A percentile compares a stretch with the other conserved stretches of the same genome.
phyloP scores from a whole-genome alignment of 2,888 invertebrate genomes.

The Celastrina argiolus region DNA sequence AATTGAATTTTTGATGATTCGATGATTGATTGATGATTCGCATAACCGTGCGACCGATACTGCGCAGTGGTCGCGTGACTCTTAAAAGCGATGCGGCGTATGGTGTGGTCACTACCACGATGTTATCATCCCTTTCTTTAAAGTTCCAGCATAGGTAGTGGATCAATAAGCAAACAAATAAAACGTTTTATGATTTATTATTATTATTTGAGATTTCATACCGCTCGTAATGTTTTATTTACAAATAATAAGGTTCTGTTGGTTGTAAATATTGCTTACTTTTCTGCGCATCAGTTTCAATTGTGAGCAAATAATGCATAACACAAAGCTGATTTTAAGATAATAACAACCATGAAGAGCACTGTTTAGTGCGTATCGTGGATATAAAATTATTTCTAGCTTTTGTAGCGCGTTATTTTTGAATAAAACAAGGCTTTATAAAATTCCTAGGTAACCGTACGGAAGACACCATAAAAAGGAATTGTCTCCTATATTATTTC shows the following conservation, averaged over 20 bases:
- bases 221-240: too few species aligned
- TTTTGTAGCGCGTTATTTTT: not conserved
- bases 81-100: too few species aligned
- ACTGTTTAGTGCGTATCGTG: not conserved
- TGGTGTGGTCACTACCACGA: too few species aligned
- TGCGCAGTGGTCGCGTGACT: too few species aligned
- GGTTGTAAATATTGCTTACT: not conserved
- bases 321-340: not conserved
- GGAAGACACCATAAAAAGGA: constrained; percentile 9
- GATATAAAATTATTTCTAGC: not conserved
- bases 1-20: too few species aligned
- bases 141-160: too few species aligned
- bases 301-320: not conserved
- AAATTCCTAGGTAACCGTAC: not conserved
- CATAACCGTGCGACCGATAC: too few species aligned
- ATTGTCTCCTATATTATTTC: constrained; percentile 12
- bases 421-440: constrained; percentile 1
- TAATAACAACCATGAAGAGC: not conserved
- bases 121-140: too few species aligned
- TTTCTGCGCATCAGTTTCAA: not conserved
- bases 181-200: too few species aligned
- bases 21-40: too few species aligned
- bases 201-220: too few species aligned
- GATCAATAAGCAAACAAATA: too few species aligned
- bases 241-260: not conserved